These are phyloP conservation scores for Blastobasis adustella DNA, from an alignment of 2,888 invertebrate species.

Conservation along the genomic window DNA sequence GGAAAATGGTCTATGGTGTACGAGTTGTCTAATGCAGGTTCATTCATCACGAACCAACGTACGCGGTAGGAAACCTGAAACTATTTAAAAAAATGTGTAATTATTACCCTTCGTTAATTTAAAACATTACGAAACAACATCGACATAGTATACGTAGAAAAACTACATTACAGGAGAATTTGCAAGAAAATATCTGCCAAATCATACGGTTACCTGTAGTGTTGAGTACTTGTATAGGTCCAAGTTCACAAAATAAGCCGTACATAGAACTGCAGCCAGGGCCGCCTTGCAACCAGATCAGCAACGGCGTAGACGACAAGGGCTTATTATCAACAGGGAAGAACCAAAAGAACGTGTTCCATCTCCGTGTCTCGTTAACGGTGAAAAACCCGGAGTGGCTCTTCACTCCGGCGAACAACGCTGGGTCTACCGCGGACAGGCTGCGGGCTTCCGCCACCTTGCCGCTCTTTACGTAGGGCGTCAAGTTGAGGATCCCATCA, in stretches of 20 bases:
- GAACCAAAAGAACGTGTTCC: constrained; percentile 88
- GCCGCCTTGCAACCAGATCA: constrained; percentile 90
- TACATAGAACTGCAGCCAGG: constrained; percentile 79
- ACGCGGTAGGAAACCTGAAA: no score
- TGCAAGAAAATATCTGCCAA: no score
- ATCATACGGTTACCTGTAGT: constrained; percentile 36
- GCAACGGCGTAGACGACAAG: constrained; percentile 68
- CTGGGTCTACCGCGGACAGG: constrained; percentile 23
- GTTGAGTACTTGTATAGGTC: constrained; percentile 42
- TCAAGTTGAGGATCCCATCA: constrained; percentile 39
- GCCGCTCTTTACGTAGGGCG: constrained; percentile 21
- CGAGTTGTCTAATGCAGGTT: no score
- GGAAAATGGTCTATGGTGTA: no score
- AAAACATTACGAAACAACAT: no score
- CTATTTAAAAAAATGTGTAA: no score
- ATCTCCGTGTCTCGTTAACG: constrained; percentile 79
- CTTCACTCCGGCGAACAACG: constrained; percentile 28
- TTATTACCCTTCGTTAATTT: no score
- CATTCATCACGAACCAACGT: no score
- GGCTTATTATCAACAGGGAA: constrained; percentile 67
- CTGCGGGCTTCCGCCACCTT: constrained; percentile 17
- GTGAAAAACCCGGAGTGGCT: constrained; percentile 71
- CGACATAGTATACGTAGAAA: no score
- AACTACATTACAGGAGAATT: no score
- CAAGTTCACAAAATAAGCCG: constrained; percentile 37